Percentiles rank a stretch among this genome's conserved stretches.
phyloP scores from a whole-genome alignment of 2,113 vertebrate species.

The Promerops cafer region DNA sequence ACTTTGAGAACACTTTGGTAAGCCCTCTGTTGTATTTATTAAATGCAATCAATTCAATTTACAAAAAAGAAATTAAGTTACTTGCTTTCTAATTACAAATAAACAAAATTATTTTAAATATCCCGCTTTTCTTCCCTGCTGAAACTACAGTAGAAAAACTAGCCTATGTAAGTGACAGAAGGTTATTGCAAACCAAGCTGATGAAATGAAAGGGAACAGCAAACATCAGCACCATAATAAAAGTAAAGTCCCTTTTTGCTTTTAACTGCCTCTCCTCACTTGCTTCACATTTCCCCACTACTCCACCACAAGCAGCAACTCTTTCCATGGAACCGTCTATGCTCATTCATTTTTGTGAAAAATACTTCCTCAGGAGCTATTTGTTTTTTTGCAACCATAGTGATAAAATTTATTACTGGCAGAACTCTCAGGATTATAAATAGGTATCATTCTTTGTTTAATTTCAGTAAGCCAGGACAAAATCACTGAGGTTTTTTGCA shows the following conservation, averaged over 20 bases:
- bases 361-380: neutral
- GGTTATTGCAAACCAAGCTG: neutral
- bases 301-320: neutral
- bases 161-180: neutral
- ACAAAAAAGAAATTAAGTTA: neutral
- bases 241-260: neutral
- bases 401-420: slow-evolving; percentile 11
- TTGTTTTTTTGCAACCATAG: slow-evolving; percentile 18
- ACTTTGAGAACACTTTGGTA: neutral
- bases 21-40: neutral
- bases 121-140: neutral
- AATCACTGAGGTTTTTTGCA: neutral
- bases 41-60: slow-evolving; percentile 4
- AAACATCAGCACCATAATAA: neutral
- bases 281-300: neutral
- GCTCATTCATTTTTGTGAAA: neutral
- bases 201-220: neutral
- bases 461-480: slow-evolving; percentile 20
- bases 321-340: neutral
- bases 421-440: neutral
- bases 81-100: slow-evolving; percentile 25
- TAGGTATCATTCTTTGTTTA: slow-evolving; percentile 15
- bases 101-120: slow-evolving; percentile 24
- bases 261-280: neutral
- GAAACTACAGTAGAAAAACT: neutral